A percentile compares a stretch with the other conserved stretches of the same genome.
phyloP scores from a whole-genome alignment of 2,888 invertebrate species.

The Microplitis deprimator region DNA sequence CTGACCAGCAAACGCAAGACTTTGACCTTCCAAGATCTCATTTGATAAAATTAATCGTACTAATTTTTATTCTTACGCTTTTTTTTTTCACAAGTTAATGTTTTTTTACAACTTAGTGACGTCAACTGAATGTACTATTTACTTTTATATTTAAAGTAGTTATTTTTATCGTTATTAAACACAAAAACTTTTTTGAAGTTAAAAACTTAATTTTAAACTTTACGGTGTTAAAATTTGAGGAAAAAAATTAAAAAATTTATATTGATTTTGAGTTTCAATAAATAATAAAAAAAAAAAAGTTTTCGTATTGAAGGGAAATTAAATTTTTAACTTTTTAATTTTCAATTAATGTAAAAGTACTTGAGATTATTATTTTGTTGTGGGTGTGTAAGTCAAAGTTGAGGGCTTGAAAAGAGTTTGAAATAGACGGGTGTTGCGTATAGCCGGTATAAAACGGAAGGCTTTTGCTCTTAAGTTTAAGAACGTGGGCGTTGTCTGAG shows the following conservation, averaged over 20 bases:
- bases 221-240: too few species aligned
- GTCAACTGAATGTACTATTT: background rate
- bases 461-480: constrained; percentile 23
- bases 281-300: background rate
- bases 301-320: background rate
- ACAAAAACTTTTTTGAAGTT: too few species aligned
- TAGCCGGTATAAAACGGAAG: constrained; percentile 11
- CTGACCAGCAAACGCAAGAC: constrained; percentile 48
- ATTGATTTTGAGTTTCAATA: too few species aligned
- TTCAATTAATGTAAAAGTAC: background rate
- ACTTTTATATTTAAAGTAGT: background rate
- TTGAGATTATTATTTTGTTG: background rate
- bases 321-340: background rate
- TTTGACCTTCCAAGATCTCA: constrained; percentile 31
- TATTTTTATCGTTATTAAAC: too few species aligned
- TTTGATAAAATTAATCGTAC: constrained; percentile 1
- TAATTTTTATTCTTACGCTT: background rate
- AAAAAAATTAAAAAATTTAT: too few species aligned
- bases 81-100: background rate
- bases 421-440: background rate
- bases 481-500: constrained; percentile 39
- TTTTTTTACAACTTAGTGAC: background rate
- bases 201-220: too few species aligned
- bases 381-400: background rate
- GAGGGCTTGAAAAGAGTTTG: background rate